Conservation (phyloP, 2,888 invertebrate genomes). For the Labia minor region DNA sequence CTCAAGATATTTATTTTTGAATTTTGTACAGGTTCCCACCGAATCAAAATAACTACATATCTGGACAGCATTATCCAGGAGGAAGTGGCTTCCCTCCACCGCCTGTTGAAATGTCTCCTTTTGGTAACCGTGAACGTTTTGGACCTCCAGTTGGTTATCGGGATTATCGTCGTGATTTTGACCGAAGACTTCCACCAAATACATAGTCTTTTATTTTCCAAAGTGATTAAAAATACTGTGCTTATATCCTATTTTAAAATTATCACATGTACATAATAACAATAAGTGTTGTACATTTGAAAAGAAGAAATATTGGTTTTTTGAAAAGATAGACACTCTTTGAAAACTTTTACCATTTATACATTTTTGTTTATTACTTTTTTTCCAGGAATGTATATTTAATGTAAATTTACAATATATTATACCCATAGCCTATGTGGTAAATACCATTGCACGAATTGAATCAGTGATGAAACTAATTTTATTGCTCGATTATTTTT, state of each 20-base stretch:
- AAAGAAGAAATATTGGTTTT: constrained; percentile 2
- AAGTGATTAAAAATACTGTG: constrained; percentile 9
- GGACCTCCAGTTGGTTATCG: constrained; percentile 28
- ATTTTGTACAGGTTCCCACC: background rate
- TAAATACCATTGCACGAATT: too few relatives aligned
- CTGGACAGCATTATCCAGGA: constrained; percentile 22
- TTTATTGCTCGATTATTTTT: background rate
- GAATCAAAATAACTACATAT: constrained; percentile 21
- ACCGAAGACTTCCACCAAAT: constrained; percentile 46
- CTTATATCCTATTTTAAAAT: background rate
- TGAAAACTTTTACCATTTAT: background rate
- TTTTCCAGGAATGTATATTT: background rate
- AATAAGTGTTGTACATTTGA: background rate
- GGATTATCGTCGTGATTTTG: constrained; percentile 48
- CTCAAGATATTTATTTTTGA: too few relatives aligned
- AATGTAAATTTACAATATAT: background rate
- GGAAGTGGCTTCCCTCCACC: constrained; percentile 22
- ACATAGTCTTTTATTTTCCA: constrained; percentile 17
- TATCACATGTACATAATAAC: background rate
- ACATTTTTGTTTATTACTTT: background rate
- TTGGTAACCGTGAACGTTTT: constrained; percentile 13
- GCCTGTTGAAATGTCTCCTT: constrained; percentile 1
- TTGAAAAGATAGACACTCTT: background rate
- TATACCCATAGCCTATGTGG: background rate
- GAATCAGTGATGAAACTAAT: too few relatives aligned